A percentile compares a stretch with the other conserved stretches of the same genome.
These are phyloP conservation scores for Tangara arthus DNA, from an alignment of 2,797 vertebrate genomes.

Conservation along the genomic window DNA sequence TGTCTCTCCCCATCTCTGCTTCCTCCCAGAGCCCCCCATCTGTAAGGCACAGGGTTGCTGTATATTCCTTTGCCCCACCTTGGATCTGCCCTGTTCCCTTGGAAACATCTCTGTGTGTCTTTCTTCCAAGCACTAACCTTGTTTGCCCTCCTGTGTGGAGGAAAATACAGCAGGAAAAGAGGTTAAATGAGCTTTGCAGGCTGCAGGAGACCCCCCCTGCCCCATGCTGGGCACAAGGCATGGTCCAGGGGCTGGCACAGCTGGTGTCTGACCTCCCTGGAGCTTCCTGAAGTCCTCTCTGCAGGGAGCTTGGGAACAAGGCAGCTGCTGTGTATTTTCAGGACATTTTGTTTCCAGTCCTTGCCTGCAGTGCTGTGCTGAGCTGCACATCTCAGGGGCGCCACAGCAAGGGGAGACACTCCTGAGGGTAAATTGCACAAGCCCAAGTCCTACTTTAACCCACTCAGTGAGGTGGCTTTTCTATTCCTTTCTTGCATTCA, in stretches of 20 bases:
- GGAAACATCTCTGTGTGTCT: background rate
- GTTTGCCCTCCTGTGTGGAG: background rate
- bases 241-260: rapidly evolving
- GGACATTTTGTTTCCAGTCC: background rate
- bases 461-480: background rate
- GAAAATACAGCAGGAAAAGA: background rate
- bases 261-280: rapidly evolving
- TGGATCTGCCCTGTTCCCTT: background rate
- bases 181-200: background rate
- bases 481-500: background rate
- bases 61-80: background rate
- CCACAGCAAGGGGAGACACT: background rate
- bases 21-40: background rate
- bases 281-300: background rate
- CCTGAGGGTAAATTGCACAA: rapidly evolving
- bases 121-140: background rate
- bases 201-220: rapidly evolving
- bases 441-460: background rate
- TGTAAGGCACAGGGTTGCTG: background rate
- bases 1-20: background rate
- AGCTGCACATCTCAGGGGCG: background rate
- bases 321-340: background rate
- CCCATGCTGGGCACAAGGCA: rapidly evolving
- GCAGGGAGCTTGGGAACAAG: background rate
- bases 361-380: background rate